phyloP scores from a whole-genome alignment of 2,797 vertebrate genomes.

The Melanotaenia trifasciata region DNA sequence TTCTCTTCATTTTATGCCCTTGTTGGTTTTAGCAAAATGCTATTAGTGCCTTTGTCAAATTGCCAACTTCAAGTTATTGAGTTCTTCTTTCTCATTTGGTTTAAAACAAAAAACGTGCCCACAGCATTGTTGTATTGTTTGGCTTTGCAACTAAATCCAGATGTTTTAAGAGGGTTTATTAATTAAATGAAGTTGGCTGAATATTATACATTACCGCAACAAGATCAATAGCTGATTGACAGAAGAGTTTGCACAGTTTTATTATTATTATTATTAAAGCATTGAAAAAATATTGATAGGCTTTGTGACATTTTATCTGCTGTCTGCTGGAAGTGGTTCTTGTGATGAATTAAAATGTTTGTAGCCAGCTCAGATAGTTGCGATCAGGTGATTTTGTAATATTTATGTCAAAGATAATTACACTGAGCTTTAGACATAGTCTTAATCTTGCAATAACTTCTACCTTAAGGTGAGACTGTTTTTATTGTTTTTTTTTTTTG shows the following conservation, averaged over 20 bases:
- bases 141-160: not conserved
- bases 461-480: not conserved
- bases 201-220: not conserved
- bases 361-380: not conserved
- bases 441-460: too few relatives aligned
- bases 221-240: too few relatives aligned
- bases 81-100: not conserved
- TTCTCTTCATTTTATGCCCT: not conserved
- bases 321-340: not conserved
- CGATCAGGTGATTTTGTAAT: not conserved
- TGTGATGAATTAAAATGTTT: not conserved
- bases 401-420: not conserved
- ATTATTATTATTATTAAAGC: too few relatives aligned
- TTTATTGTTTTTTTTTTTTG: not conserved
- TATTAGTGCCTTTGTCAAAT: not conserved
- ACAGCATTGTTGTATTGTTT: not conserved
- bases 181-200: not conserved
- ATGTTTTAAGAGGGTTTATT: not conserved
- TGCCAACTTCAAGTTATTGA: not conserved
- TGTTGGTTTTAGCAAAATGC: slow-evolving; percentile 3
- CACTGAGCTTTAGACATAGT: too few relatives aligned
- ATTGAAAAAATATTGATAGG: not conserved
- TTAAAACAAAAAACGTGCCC: not conserved
- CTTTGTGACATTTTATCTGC: not conserved
- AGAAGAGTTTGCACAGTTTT: too few relatives aligned